Conservation (phyloP, 2,113 vertebrate species). For the Xyrauchen texanus region DNA sequence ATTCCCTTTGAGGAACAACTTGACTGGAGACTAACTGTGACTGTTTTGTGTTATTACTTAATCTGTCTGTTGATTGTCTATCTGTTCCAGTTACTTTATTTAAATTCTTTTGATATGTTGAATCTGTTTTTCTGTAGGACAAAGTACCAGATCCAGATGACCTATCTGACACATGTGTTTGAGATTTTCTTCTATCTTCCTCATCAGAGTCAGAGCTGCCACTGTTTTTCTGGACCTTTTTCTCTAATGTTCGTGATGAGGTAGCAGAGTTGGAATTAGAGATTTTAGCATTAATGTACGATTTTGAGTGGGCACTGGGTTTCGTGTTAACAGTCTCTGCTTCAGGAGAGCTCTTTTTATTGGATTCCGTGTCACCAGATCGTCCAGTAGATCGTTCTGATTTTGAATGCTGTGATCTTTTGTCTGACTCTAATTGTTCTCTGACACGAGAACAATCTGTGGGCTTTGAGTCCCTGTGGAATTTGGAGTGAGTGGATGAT, state of each 20-base stretch:
- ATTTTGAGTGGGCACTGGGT: conserved; percentile 79
- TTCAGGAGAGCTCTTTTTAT: conserved; percentile 82
- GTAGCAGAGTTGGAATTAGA: conserved; percentile 66
- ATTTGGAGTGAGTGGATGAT: conserved; percentile 81
- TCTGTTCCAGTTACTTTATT: conserved; percentile 53
- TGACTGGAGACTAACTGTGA: conserved; percentile 44
- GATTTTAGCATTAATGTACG: conserved; percentile 76
- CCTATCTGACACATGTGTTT: conserved; percentile 77
- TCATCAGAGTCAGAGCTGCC: conserved; percentile 83
- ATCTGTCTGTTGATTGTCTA: conserved; percentile 65
- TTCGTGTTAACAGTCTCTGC: conserved; percentile 78
- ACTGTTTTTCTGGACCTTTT: conserved; percentile 78
- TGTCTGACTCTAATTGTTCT: conserved; percentile 75
- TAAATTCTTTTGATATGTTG: conserved; percentile 46
- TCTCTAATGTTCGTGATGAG: conserved; percentile 76
- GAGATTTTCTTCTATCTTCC: conserved; percentile 80
- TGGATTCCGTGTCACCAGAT: conserved; percentile 81
- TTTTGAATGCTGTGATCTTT: conserved; percentile 79
- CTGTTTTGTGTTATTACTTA: conserved; percentile 57
- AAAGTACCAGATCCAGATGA: conserved; percentile 50
- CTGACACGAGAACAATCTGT: conserved; percentile 72
- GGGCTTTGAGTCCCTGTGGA: conserved; percentile 80
- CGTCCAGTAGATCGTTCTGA: conserved; percentile 82
- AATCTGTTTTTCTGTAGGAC: conserved; percentile 55
- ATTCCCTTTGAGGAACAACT: conserved; percentile 52